Base-by-base conservation (phyloP, 2,113 vertebrate species). In the Tachycineta bicolor region DNA sequence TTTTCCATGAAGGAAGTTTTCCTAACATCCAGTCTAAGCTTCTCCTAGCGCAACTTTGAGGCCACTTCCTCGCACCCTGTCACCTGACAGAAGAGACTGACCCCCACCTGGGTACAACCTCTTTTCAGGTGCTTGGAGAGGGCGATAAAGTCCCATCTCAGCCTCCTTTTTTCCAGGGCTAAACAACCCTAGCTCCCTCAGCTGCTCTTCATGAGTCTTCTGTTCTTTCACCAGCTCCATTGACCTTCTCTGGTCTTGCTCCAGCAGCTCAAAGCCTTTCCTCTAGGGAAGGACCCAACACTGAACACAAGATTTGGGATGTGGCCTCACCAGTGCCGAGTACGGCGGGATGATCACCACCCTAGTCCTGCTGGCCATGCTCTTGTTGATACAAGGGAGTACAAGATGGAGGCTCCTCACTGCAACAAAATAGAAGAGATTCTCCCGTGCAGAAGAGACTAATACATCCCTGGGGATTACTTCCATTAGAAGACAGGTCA, bases 91-190 rank as follows among this genome's bases (percentile, higher is more conserved):
- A 55, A 41, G 10, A 62, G 41, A 62, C 12, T 12, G 23, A 62
- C 6, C 5, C 5, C 14, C 22, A 23, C 3, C 18, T 12, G 3
- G 3, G 4, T 37, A 33, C 19, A 74, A 2, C 3, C 26, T 62
- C 43, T 60, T 74, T 47, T 67, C 39, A 62, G 31, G 22, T 16
- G 18, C 11, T 4, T 55, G 22, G 12, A 43, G 19, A 68, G 41
- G 55, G 53, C 0, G 0, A 4, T 49, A 33, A 43, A 7, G 34
- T 55, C 13, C 7, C 10, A 11, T 19, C 19, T 62, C 25, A 68
- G 34, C 31, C 13, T 60, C 23, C 31, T 74, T 37, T 68, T 14
- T 31, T 29, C 13, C 26, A 62, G 53, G 26, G 26, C 47, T 74
- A 37, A 53, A 73, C 4, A 53, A 22, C 11, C 18, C 14, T 9